phyloP scores from a whole-genome alignment of 2,113 vertebrate genomes.

The Cyanoramphus novaezelandiae region DNA sequence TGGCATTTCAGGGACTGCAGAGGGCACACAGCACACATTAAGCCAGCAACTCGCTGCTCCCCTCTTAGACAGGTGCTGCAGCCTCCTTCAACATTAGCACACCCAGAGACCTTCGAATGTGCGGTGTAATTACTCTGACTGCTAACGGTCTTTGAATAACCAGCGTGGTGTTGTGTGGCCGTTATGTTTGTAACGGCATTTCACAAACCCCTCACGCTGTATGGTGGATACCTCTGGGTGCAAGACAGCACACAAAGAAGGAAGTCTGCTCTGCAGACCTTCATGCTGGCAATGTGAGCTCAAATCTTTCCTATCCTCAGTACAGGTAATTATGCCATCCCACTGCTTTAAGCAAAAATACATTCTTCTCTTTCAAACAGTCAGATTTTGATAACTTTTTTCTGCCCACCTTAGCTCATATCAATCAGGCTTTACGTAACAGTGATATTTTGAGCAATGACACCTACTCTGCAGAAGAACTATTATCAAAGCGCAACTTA shows the following conservation, averaged over 20 bases:
- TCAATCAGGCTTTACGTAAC: slow-evolving; percentile 79
- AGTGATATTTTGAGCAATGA: slow-evolving; percentile 48
- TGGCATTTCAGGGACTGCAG: accelerated
- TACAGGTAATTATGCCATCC: slow-evolving; percentile 64
- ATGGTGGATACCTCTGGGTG: no score
- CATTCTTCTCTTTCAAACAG: slow-evolving; percentile 57
- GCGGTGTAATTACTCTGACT: neutral
- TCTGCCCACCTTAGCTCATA: slow-evolving; percentile 72
- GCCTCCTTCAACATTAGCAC: accelerated
- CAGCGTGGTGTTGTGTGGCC: accelerated
- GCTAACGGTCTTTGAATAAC: neutral
- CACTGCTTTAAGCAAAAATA: slow-evolving; percentile 65
- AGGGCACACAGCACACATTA: neutral
- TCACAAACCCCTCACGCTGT: neutral
- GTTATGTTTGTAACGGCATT: neutral
- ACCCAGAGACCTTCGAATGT: accelerated
- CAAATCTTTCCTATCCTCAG: slow-evolving; percentile 11
- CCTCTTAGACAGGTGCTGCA: neutral
- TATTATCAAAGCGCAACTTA: slow-evolving; percentile 53
- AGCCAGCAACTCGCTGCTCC: accelerated
- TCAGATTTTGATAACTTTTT: slow-evolving; percentile 68
- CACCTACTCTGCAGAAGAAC: slow-evolving; percentile 66
- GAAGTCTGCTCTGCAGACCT: neutral
- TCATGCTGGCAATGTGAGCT: neutral
- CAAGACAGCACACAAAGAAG: neutral